phyloP scores from a whole-genome alignment of 2,888 invertebrate species.

The Pachycephus smyrnensis region DNA sequence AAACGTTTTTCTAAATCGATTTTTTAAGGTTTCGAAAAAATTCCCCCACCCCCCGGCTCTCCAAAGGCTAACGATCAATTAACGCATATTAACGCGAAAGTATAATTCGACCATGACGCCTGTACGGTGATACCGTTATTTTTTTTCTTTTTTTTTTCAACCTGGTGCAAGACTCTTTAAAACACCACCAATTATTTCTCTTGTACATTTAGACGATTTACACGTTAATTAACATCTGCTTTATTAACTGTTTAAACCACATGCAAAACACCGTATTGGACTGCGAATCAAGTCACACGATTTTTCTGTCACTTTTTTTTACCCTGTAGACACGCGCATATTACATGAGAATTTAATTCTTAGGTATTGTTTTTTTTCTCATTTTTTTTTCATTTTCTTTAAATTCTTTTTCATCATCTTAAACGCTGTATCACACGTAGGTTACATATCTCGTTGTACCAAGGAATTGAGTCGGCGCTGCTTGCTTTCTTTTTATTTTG shows the following conservation, averaged over 20 bases:
- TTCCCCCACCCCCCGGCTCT: too few species aligned
- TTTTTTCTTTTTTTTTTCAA: neutral
- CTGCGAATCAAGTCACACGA: neutral
- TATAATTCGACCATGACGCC: too few species aligned
- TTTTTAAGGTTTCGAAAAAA: too few species aligned
- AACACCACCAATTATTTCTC: neutral
- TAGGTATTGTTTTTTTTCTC: conserved; percentile 9
- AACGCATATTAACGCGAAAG: too few species aligned
- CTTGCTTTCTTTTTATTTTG: neutral
- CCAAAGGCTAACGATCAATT: too few species aligned
- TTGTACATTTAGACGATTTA: conserved; percentile 6
- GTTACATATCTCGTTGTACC: conserved; percentile 13
- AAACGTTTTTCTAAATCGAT: too few species aligned
- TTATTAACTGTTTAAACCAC: conserved; percentile 6
- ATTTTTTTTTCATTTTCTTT: neutral
- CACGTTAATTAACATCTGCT: conserved; percentile 5
- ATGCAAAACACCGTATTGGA: neutral
- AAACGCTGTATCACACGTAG: conserved; percentile 7
- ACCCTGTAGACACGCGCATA: conserved; percentile 22
- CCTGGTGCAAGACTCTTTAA: neutral
- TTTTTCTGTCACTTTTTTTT: conserved; percentile 11
- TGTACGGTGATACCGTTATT: neutral
- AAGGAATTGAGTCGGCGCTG: conserved; percentile 5
- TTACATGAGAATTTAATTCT: conserved; percentile 14
- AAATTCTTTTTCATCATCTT: neutral